A percentile compares a stretch with the other conserved stretches of the same genome.
These are phyloP conservation scores for Cirrhinus mrigala DNA, from an alignment of 2,797 vertebrate genomes.

Conservation along the genomic window DNA sequence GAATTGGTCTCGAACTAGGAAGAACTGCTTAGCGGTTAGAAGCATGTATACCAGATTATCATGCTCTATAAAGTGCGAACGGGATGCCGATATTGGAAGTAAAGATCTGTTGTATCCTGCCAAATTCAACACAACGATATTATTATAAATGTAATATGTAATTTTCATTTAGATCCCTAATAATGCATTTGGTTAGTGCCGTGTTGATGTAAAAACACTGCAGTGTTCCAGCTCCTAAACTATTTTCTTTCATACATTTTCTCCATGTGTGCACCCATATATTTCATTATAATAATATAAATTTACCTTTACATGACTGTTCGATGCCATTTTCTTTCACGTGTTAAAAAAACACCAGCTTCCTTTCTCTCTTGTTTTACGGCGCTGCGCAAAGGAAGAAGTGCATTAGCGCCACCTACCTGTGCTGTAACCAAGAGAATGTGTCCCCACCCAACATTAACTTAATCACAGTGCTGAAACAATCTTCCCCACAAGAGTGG, in stretches of 20 bases:
- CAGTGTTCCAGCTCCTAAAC: background rate
- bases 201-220: background rate
- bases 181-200: background rate
- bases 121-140: background rate
- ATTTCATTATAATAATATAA: background rate
- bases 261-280: background rate
- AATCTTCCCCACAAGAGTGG: background rate
- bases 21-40: background rate
- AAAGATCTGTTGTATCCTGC: background rate
- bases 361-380: background rate
- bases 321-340: conserved; percentile 25
- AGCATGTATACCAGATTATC: background rate
- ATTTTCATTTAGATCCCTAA: background rate
- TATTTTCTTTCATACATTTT: background rate
- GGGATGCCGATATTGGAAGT: background rate
- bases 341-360: background rate
- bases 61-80: background rate
- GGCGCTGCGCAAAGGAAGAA: background rate
- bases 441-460: too few relatives aligned
- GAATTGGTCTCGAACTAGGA: background rate
- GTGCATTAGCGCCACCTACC: conserved; percentile 12
- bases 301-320: conserved; percentile 35
- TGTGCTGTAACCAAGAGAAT: background rate
- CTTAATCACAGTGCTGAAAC: too few relatives aligned
- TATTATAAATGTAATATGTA: too few relatives aligned